These are phyloP conservation scores for Atopsyche davidsoni DNA, from an alignment of 1,140 invertebrate genomes.

Conservation along the genomic window DNA sequence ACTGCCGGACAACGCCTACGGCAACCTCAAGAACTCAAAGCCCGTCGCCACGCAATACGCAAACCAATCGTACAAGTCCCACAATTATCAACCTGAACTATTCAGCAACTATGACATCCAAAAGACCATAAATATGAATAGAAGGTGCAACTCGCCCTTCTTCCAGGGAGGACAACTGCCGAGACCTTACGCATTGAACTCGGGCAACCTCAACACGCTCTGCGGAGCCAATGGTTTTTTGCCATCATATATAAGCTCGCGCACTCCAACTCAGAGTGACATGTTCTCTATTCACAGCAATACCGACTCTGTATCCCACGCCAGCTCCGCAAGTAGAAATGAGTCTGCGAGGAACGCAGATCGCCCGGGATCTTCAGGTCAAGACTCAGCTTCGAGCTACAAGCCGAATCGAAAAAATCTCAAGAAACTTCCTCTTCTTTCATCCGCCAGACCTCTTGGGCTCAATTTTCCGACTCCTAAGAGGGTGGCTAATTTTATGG, in stretches of 20 bases:
- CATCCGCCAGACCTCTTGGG: constrained; percentile 23
- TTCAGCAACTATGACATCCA: constrained; percentile 9
- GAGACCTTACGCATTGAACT: constrained; percentile 25
- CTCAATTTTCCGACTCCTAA: constrained; percentile 27
- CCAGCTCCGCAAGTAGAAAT: constrained; percentile 7
- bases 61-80: constrained; percentile 11
- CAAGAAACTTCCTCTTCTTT: constrained; percentile 26
- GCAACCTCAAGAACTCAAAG: constrained; percentile 26
- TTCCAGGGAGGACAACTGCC: constrained; percentile 1
- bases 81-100: neutral
- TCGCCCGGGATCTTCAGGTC: constrained; percentile 8
- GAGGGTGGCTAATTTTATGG: constrained; percentile 26
- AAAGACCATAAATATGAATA: constrained; percentile 13
- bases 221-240: constrained; percentile 22
- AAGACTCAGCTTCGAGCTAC: constrained; percentile 12
- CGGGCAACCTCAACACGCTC: constrained; percentile 25
- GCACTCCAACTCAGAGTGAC: constrained; percentile 10
- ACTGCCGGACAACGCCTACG: constrained; percentile 20
- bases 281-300: constrained; percentile 11
- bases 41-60: constrained; percentile 23
- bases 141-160: constrained; percentile 4
- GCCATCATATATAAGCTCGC: constrained; percentile 14
- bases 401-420: constrained; percentile 19
- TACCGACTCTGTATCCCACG: neutral
- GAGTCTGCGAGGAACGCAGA: constrained; percentile 14